These are phyloP conservation scores for Drosophila mayri DNA, from an alignment of 1,140 invertebrate species.

Conservation along the genomic window DNA sequence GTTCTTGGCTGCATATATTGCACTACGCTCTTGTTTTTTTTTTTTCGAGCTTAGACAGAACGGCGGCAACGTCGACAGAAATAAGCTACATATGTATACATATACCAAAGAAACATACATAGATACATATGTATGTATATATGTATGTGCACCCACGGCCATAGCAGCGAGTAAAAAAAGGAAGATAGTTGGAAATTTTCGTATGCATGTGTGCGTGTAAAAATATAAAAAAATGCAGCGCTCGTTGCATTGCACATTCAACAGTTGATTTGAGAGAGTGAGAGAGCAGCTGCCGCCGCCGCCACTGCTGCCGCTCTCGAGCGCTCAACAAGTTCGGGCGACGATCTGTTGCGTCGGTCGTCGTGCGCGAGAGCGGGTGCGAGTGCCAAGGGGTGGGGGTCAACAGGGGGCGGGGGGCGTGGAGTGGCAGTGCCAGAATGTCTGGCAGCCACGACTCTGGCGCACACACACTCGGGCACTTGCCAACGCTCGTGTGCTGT, in stretches of 20 bases:
- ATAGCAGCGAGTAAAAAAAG: slow-evolving; percentile 44
- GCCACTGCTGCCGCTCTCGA: slow-evolving; percentile 6
- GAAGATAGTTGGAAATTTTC: slow-evolving; percentile 17
- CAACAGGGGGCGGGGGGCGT: slow-evolving; percentile 24
- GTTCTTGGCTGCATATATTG: slow-evolving; percentile 32
- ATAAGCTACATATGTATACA: slow-evolving; percentile 35
- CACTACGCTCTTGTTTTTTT: slow-evolving; percentile 45
- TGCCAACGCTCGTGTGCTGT: slow-evolving; percentile 8
- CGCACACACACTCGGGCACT: slow-evolving; percentile 24
- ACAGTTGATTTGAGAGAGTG: slow-evolving; percentile 69
- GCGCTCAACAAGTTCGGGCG: slow-evolving; percentile 74
- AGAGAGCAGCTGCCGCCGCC: slow-evolving; percentile 10
- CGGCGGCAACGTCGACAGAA: slow-evolving; percentile 57
- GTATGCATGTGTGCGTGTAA: slow-evolving; percentile 13
- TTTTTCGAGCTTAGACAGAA: slow-evolving; percentile 64
- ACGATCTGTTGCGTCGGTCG: slow-evolving; percentile 56
- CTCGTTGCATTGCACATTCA: slow-evolving; percentile 70
- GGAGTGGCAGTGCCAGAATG: slow-evolving; percentile 76
- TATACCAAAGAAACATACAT: not conserved
- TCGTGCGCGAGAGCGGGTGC: slow-evolving; percentile 7
- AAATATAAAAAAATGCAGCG: slow-evolving; percentile 59
- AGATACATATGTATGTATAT: slow-evolving; percentile 7
- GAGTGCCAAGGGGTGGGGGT: slow-evolving; percentile 29
- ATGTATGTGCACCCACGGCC: slow-evolving; percentile 61
- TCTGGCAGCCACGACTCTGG: slow-evolving; percentile 78